Base-by-base conservation (phyloP, 2,113 vertebrate genomes). In the Sylvietta virens region DNA sequence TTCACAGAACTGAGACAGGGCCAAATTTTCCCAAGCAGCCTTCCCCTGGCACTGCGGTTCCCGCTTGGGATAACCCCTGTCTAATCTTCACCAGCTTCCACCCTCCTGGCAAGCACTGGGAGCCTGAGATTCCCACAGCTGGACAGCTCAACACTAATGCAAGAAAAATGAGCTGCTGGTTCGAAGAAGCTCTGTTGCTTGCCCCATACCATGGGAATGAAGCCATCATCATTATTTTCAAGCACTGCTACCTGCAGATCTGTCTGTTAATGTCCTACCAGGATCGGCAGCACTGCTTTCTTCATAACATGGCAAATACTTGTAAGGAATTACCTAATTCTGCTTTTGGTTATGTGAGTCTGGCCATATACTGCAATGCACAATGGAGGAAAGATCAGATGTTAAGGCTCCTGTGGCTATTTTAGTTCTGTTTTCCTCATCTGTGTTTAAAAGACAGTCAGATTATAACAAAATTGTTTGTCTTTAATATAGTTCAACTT, bases 391-490 rank as follows among this genome's bases (percentile, higher is more conserved):
- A 77, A 77, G 73, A 89, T 77, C 91, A 70, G 84, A 92, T 85
- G 80, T 44, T 45, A 50, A 86, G 81, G 90, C 39, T 91, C 47
- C 35, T 66, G 76, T 60, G 60, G 90, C 78, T 96, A 92, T 87
- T 93, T 94, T 76, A 67, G 77, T 67, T 69, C 90, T 86, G 90
- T 92, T 88, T 93, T 85, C 72, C 67, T 94, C 60, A 64, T 94
- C 78, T 90, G 56, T 94, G 77, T 87, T 96, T 97, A 94, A 95
- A 92, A 77, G 50, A 74, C 79, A 81, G 62, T 77, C 82, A 92
- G 84, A 96, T 90, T 93, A 85, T 62, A 93, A 95, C 66, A 96
- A 87, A 96, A 96, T 90, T 94, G 89, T 97, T 95, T 96, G 78
- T 94, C 91, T 97, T 97, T 95, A 93, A 92, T 96, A 85, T 92